Percentiles rank a stretch among this genome's conserved stretches.
Conservation (phyloP, 1,140 invertebrate genomes). For the Thereuonema tuberculata region DNA sequence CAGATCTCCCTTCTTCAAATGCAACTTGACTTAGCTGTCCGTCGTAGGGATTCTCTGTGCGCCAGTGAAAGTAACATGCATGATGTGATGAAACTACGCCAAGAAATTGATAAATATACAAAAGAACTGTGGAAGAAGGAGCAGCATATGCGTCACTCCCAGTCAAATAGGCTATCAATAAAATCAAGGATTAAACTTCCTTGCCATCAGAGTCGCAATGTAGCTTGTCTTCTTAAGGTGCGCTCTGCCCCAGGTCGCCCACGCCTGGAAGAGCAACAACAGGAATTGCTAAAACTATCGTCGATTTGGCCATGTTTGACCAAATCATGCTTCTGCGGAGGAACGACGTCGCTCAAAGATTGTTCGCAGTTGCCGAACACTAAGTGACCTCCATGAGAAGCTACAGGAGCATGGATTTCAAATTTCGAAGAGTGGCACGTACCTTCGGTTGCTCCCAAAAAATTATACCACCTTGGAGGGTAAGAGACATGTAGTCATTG, state of each 20-base stretch:
- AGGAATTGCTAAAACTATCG: conserved; percentile 19
- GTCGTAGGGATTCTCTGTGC: not conserved
- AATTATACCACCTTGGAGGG: conserved; percentile 18
- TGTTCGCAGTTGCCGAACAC: conserved; percentile 14
- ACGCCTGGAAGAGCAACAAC: conserved; percentile 18
- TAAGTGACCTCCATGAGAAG: conserved; percentile 15
- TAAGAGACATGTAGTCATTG: conserved; percentile 22
- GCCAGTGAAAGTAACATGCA: not conserved
- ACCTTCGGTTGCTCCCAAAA: conserved; percentile 23
- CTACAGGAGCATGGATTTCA: conserved; percentile 12
- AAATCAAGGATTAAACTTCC: too few relatives aligned
- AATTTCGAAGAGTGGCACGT: conserved; percentile 13
- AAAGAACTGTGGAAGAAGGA: not conserved
- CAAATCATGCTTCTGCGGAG: conserved; percentile 16
- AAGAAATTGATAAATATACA: not conserved
- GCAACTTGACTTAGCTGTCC: not conserved
- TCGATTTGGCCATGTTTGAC: conserved; percentile 16
- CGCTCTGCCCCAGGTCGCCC: conserved; percentile 14
- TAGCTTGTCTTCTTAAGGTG: too few relatives aligned
- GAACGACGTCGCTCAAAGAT: conserved; percentile 17
- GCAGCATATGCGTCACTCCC: not conserved
- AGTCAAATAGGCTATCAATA: not conserved
- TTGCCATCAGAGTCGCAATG: too few relatives aligned
- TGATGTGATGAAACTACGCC: not conserved
- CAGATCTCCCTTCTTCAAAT: not conserved